phyloP scores from a whole-genome alignment of 2,888 invertebrate genomes.

The Ormyrus thymus region DNA sequence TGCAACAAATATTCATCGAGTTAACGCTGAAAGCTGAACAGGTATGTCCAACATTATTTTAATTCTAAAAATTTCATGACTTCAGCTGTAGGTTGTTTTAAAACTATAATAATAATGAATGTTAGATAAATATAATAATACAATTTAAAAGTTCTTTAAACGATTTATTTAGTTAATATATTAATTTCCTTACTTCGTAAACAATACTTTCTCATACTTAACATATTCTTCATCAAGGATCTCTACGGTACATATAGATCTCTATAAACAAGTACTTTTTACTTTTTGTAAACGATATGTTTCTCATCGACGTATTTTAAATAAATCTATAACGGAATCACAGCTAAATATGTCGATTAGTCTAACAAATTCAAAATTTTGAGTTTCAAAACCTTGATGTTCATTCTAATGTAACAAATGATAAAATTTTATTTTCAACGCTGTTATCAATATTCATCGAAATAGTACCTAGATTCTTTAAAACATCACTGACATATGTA shows the following conservation, averaged over 20 bases:
- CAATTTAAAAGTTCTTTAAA: conserved; percentile 20
- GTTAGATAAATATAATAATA: background rate
- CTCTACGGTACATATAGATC: conserved; percentile 57
- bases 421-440: background rate
- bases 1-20: conserved; percentile 85
- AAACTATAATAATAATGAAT: background rate
- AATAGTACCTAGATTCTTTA: background rate
- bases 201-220: conserved; percentile 18
- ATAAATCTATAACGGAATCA: conserved; percentile 52
- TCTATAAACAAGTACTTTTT: conserved; percentile 57
- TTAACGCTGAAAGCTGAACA: conserved; percentile 83
- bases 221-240: conserved; percentile 41
- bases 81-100: background rate
- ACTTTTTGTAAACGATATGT: conserved; percentile 17
- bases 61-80: background rate
- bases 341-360: conserved; percentile 50
- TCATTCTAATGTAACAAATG: conserved; percentile 3
- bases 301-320: conserved; percentile 29
- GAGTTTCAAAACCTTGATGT: conserved; percentile 24
- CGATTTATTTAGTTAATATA: conserved; percentile 36
- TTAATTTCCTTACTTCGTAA: conserved; percentile 23
- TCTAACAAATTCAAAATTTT: conserved; percentile 15
- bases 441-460: conserved; percentile 15
- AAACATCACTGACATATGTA: background rate
- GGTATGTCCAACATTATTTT: conserved; percentile 71